Conservation (phyloP, 2,113 vertebrate genomes). For the Sylvia atricapilla region DNA sequence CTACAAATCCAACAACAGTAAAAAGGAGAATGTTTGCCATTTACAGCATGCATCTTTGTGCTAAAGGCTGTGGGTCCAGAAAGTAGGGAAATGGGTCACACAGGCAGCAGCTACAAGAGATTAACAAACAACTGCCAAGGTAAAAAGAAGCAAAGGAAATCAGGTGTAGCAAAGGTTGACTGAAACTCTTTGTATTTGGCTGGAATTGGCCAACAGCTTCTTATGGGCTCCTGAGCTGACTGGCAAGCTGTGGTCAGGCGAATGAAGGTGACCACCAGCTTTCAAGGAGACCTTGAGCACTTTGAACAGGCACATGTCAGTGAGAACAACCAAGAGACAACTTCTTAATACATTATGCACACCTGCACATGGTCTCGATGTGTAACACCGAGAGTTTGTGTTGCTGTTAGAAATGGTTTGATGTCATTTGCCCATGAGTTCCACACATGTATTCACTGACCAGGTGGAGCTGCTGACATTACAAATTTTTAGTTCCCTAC, state of each 20-base stretch:
- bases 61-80: neutral
- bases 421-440: neutral
- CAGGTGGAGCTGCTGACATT: neutral
- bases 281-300: neutral
- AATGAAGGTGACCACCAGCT: neutral
- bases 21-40: neutral
- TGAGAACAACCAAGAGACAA: neutral
- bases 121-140: neutral
- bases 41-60: neutral
- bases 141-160: neutral
- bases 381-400: neutral
- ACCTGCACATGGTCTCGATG: neutral
- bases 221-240: neutral
- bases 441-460: neutral
- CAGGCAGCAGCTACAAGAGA: neutral
- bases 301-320: neutral
- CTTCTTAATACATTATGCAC: neutral
- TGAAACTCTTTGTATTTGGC: neutral
- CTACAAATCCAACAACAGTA: neutral
- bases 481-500: neutral
- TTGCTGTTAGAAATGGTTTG: neutral
- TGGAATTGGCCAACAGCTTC: neutral
- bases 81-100: neutral
- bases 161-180: neutral
- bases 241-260: neutral